Base-by-base conservation (phyloP, 2,113 vertebrate genomes). In the Thalassarche chlororhynchos region DNA sequence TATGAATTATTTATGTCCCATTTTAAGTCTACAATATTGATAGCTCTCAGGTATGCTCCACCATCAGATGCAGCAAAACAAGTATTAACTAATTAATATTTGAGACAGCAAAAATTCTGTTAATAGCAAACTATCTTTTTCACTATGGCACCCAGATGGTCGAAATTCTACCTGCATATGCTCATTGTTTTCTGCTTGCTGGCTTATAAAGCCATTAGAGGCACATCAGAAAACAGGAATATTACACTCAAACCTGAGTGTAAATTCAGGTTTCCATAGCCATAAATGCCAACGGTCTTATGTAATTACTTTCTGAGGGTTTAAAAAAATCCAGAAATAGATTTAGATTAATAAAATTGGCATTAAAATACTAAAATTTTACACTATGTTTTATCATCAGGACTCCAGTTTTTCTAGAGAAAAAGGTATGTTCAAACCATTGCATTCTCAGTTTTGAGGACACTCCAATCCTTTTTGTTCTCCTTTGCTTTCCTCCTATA, bases 1-100 rank as follows among this genome's bases (percentile, higher is more conserved):
- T n/a, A 54, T 96, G 69, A 95, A 91, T 96, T 85, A 95, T 96
- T 95, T 54, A 96, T 69, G 54, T 46, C 36, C 28, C 66, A 72
- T 89, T 93, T 92, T 77, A 90, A 94, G 46, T 34, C 36, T 84
- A 71, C 62, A 93, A 29, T 89, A 95, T 71, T 8, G 5, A 42
- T 90, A 89, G 26, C 79, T 92, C 94, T 95, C 49, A 72, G 78
- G 49, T 89, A 89, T 65, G 70, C 58, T 46, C 28, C 19, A 38
- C 66, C 69, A 79, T n/a, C 89, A 87, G 80, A 82, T 65, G 28
- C 28, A 78, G 86, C 7, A 78, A 93, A 95, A 49, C 65, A 96
- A 68, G 36, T 52, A 96, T 95, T 84, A 92, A 66, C 52, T 84
- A 72, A 61, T 91, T 71, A 91, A 82, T 91, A 94, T 24, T 29